Base-by-base conservation (phyloP, 2,113 vertebrate genomes). In the Spilogale gracilis region DNA sequence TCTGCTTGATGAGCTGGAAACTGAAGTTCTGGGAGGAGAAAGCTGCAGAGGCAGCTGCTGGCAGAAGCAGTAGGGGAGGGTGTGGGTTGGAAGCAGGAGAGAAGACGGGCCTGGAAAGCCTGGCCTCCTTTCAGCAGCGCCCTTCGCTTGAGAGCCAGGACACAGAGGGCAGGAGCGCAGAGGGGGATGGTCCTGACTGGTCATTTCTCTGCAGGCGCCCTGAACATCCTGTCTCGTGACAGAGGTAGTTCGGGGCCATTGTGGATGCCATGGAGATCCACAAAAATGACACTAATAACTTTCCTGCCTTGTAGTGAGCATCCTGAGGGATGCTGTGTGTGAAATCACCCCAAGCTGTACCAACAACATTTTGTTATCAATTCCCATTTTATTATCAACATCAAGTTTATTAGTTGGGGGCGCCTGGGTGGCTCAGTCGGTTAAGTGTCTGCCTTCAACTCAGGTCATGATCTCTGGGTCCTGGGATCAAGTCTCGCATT, bases 1-100 rank as follows among this genome's bases (percentile, higher is more conserved):
- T 65, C 32, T 48, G 78, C 85, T 71, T 89, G 67, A 80, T 61
- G 83, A 60, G n/a, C 60, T 84, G 78, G 50, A 95, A 96, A 97
- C 60, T 21, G 38, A 95, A 80, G 96, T 74, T 18, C 69, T 12
- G 45, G 76, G 32, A 91, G 89, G 71, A 84, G 54, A 83, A 30
- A 48, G 83, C 84, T 43, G 23, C 7, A 54, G 45, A 78, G 67
- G 85, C 60, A 71, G 96, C 79, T 87, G 94, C 69, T 92, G 92
- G 84, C 45, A 87, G 91, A 87, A 5, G 14, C 56, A 48, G 61
- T 0, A 25, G 13, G 61, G 25, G 18, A 83, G 60, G 63, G 38
- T 20, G 4, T 0, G 5, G 65, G 48, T 20, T 16, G 17, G 18
- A 58, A 20, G 45, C 12, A 2, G 18, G 25, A 38, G 11, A 17